A percentile compares a stretch with the other conserved stretches of the same genome.
These are phyloP conservation scores for Diaprepes abbreviatus DNA, from an alignment of 2,888 invertebrate genomes.

Conservation along the genomic window DNA sequence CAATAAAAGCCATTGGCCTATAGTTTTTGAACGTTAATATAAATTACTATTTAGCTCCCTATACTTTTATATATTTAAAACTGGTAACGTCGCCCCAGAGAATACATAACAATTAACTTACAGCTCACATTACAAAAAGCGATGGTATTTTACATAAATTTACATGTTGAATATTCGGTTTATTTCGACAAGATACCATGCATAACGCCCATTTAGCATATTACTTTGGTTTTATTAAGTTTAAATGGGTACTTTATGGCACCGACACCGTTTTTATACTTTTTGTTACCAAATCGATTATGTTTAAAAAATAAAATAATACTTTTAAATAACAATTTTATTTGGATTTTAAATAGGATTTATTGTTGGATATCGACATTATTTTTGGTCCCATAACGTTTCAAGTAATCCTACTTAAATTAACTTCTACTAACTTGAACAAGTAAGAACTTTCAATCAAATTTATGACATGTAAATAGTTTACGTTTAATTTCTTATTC, in stretches of 20 bases:
- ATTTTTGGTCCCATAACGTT: no score
- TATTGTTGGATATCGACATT: no score
- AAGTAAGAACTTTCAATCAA: no score
- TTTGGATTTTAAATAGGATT: no score
- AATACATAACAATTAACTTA: conserved; percentile 65
- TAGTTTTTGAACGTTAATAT: not conserved
- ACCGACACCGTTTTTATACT: not conserved
- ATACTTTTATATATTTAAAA: not conserved
- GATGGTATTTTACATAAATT: conserved; percentile 66
- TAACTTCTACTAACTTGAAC: no score
- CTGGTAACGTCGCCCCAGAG: conserved; percentile 52
- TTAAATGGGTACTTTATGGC: conserved; percentile 56
- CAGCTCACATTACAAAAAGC: conserved; percentile 63
- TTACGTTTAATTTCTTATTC: no score
- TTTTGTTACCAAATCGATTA: not conserved
- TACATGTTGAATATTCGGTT: conserved; percentile 64
- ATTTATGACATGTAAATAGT: no score
- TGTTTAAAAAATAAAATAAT: not conserved
- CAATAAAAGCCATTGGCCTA: no score
- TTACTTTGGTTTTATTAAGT: conserved; percentile 60
- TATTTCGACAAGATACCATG: conserved; percentile 64
- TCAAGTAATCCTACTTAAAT: no score
- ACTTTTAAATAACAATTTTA: conserved; percentile 3
- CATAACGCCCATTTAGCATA: conserved; percentile 61
- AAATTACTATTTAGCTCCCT: not conserved